A percentile compares a stretch with the other conserved stretches of the same genome.
These are phyloP conservation scores for Dreissena polymorpha DNA, from an alignment of 1,140 invertebrate genomes.

Conservation along the genomic window DNA sequence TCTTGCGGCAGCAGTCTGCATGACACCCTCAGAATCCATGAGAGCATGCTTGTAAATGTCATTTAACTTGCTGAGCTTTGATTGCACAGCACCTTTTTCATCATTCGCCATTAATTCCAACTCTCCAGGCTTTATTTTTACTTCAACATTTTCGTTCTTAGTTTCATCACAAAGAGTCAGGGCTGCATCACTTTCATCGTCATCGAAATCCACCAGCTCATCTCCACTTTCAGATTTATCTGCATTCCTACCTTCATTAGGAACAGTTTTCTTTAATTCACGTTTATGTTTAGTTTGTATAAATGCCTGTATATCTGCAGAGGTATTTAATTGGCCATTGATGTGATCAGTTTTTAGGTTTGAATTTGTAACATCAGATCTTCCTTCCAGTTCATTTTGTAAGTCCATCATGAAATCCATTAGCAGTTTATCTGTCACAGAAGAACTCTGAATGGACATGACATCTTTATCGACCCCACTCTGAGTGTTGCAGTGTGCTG, in stretches of 20 bases:
- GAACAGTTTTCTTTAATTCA: not conserved
- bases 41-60: slow-evolving; percentile 34
- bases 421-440: slow-evolving; percentile 28
- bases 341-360: not conserved
- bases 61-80: not conserved
- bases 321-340: not conserved
- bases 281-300: slow-evolving; percentile 30
- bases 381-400: slow-evolving; percentile 39
- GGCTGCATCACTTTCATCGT: slow-evolving; percentile 27
- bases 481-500: too few relatives aligned
- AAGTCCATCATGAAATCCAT: slow-evolving; percentile 47
- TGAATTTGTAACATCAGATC: not conserved
- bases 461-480: too few relatives aligned
- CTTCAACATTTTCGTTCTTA: slow-evolving; percentile 33
- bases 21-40: slow-evolving; percentile 35
- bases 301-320: slow-evolving; percentile 33
- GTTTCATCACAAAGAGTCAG: slow-evolving; percentile 20
- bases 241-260: too few relatives aligned
- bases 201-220: slow-evolving; percentile 18
- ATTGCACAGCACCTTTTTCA: not conserved
- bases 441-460: too few relatives aligned
- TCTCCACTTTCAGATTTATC: slow-evolving; percentile 12
- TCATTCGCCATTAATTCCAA: not conserved
- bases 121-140: slow-evolving; percentile 14
- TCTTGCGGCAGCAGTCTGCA: not conserved